phyloP scores from a whole-genome alignment of 2,113 vertebrate genomes.

The Zosterops pallidus region DNA sequence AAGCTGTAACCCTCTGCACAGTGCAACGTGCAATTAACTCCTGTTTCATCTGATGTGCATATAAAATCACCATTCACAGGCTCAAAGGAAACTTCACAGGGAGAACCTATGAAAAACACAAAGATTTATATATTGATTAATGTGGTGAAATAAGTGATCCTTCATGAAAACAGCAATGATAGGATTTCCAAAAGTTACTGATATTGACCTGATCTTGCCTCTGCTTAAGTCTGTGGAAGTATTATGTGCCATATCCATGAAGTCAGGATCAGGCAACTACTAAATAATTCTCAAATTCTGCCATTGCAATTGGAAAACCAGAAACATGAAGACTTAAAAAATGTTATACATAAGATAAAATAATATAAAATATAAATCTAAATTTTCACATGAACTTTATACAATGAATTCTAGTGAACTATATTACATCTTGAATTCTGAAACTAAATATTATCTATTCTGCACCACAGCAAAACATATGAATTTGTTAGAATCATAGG shows the following conservation, averaged over 20 bases:
- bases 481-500: background rate
- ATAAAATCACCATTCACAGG: slow-evolving; percentile 88
- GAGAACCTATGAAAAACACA: slow-evolving; percentile 77
- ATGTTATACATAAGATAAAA: background rate
- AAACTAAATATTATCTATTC: background rate
- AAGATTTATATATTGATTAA: background rate
- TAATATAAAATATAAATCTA: background rate
- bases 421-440: background rate
- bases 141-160: background rate
- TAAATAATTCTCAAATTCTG: background rate
- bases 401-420: background rate
- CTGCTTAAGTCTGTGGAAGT: background rate
- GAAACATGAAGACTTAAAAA: background rate
- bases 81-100: slow-evolving; percentile 87
- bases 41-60: slow-evolving; percentile 80
- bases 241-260: background rate
- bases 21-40: slow-evolving; percentile 87
- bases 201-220: background rate
- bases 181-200: background rate
- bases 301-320: background rate
- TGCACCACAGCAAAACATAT: background rate
- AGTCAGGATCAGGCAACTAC: background rate
- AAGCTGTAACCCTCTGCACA: slow-evolving; percentile 91
- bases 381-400: background rate
- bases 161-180: background rate